Evolutionary conservation across 2,888 invertebrate genomes (phyloP).

Genomic region (Cephus rjabovi): DNA sequence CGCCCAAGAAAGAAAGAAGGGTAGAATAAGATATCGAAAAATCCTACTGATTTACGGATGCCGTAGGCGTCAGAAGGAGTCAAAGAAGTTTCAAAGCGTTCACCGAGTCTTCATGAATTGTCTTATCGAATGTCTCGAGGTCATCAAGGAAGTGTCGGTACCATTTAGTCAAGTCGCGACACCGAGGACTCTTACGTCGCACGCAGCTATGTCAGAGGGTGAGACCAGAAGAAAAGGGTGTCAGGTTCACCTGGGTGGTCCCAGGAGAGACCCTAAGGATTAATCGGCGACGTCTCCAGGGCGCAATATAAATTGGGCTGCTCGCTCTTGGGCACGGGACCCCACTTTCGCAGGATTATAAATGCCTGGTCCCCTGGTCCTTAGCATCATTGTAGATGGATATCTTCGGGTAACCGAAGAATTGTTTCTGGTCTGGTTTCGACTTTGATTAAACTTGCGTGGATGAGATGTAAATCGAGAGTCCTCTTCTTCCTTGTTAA

Average conservation of each 20-base stretch:
- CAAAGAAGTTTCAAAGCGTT: neutral
- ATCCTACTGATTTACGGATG: neutral
- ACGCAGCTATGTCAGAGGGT: conserved; percentile 53
- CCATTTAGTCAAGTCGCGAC: conserved; percentile 42
- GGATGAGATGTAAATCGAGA: conserved; percentile 30
- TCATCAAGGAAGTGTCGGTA: neutral
- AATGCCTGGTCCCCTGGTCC: conserved; percentile 57
- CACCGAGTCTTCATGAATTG: neutral
- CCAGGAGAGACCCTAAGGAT: conserved; percentile 56
- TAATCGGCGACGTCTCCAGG: conserved; percentile 60
- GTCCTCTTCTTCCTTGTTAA: conserved; percentile 10
- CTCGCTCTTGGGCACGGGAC: conserved; percentile 29
- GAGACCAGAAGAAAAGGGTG: conserved; percentile 51
- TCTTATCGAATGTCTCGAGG: neutral
- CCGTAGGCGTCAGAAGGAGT: neutral
- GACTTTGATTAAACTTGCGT: conserved; percentile 55
- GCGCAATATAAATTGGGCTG: conserved; percentile 64
- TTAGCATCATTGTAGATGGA: conserved; percentile 62
- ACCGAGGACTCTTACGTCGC: conserved; percentile 54
- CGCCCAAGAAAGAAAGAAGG: conserved; percentile 14
- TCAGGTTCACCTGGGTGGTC: conserved; percentile 65
- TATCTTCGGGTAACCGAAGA: conserved; percentile 52
- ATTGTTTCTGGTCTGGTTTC: conserved; percentile 39
- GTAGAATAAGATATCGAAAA: neutral
- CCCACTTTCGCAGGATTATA: conserved; percentile 57